Percentiles rank a stretch among this genome's conserved stretches.
Conservation (phyloP, 2,797 vertebrate species). For the Paramormyrops hopkinsi region DNA sequence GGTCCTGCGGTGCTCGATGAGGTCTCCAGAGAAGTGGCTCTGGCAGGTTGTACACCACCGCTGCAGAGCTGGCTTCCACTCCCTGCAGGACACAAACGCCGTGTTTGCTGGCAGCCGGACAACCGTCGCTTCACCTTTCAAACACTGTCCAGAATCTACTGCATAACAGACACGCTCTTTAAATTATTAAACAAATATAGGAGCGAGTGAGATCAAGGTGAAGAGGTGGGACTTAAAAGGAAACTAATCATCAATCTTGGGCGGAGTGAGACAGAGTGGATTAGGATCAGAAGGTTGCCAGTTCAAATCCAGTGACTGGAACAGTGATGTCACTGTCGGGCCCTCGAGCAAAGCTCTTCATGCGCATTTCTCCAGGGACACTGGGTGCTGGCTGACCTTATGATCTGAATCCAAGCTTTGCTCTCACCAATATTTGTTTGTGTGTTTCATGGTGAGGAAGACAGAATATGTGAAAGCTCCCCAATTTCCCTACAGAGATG, state of each 20-base stretch:
- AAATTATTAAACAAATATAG: neutral
- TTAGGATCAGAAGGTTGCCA: neutral
- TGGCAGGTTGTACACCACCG: conserved; percentile 89
- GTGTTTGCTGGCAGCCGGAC: neutral
- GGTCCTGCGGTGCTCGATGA: conserved; percentile 79
- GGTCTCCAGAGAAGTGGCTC: conserved; percentile 74
- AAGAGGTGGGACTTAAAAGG: neutral
- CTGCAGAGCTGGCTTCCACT: conserved; percentile 45
- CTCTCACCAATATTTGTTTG: neutral
- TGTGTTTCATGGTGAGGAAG: neutral
- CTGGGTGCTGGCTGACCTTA: neutral
- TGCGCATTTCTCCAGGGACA: neutral
- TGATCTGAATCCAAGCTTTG: neutral
- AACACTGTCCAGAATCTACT: neutral
- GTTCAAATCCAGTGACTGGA: neutral
- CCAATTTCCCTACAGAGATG: neutral
- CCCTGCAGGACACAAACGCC: conserved; percentile 54
- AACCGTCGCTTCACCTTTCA: neutral
- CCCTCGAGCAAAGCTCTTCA: neutral
- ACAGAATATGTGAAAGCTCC: neutral
- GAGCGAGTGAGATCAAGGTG: neutral
- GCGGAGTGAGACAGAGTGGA: neutral
- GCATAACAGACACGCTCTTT: neutral
- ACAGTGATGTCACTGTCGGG: neutral
- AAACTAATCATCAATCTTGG: neutral